Conservation (phyloP, 2,888 invertebrate genomes). For the Drosophila koepferae region DNA sequence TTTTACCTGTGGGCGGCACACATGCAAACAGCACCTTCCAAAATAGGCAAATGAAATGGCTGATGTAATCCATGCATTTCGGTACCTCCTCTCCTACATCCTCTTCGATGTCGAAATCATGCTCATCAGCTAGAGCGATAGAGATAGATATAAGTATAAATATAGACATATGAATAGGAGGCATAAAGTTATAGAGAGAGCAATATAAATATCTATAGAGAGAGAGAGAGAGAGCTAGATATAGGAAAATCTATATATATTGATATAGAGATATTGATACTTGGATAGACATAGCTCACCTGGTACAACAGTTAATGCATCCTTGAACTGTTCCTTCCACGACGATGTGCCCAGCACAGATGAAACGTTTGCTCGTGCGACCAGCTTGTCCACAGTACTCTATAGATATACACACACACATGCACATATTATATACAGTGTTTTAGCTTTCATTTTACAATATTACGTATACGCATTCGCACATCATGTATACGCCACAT, state of each 20-base stretch:
- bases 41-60: conserved; percentile 98
- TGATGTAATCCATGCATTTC: conserved; percentile 95
- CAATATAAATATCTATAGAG: too few relatives aligned
- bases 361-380: conserved; percentile 98
- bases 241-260: background rate
- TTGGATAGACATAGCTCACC: conserved; percentile 87
- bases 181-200: background rate
- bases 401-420: conserved; percentile 83
- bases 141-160: background rate
- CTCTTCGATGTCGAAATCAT: conserved; percentile 87
- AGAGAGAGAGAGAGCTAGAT: too few relatives aligned
- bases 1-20: conserved; percentile 97
- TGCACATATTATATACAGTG: conserved; percentile 1
- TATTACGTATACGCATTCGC: conserved; percentile 45
- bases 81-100: conserved; percentile 89
- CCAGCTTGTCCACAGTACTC: conserved; percentile 99
- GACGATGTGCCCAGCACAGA: conserved; percentile 97
- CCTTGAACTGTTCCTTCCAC: conserved; percentile 99
- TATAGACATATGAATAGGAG: background rate
- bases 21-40: conserved; percentile 99
- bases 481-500: conserved; percentile 51
- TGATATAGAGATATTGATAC: too few relatives aligned
- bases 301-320: conserved; percentile 97
- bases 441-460: background rate
- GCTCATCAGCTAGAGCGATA: conserved; percentile 84